phyloP scores from a whole-genome alignment of 2,113 vertebrate genomes.

The Sturnus vulgaris region DNA sequence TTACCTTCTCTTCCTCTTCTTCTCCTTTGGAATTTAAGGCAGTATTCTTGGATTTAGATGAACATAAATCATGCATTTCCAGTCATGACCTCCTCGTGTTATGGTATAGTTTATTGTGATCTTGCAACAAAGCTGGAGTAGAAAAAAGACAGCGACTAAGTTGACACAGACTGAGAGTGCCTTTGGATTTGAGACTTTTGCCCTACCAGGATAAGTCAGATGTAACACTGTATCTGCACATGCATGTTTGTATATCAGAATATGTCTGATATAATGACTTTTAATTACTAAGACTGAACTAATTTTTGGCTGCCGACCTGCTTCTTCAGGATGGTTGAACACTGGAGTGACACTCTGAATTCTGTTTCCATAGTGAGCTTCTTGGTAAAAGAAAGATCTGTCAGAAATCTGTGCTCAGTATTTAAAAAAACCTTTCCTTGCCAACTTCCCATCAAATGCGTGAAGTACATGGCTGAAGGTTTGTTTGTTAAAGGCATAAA shows the following conservation, averaged over 20 bases:
- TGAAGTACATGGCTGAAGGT: background rate
- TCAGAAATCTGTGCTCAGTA: background rate
- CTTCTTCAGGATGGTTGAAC: background rate
- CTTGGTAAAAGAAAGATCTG: background rate
- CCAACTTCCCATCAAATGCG: background rate
- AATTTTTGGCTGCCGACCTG: background rate
- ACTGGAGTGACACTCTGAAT: background rate
- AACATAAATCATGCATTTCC: background rate
- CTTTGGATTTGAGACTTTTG: background rate
- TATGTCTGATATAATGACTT: background rate
- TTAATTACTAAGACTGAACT: background rate
- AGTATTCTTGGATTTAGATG: background rate
- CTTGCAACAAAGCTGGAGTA: background rate
- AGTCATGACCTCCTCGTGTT: background rate
- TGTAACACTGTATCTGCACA: background rate
- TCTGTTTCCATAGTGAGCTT: conserved; percentile 23
- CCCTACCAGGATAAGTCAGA: background rate
- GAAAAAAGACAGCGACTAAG: background rate
- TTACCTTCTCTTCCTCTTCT: background rate
- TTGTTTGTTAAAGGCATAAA: background rate
- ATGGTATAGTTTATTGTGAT: background rate
- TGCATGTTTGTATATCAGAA: background rate
- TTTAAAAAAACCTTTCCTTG: background rate
- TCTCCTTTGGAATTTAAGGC: background rate
- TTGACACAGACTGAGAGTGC: background rate